A percentile compares a stretch with the other conserved stretches of the same genome.
Evolutionary conservation across 1,140 invertebrate species (phyloP).

Genomic region (Meloidogyne hapla): DNA sequence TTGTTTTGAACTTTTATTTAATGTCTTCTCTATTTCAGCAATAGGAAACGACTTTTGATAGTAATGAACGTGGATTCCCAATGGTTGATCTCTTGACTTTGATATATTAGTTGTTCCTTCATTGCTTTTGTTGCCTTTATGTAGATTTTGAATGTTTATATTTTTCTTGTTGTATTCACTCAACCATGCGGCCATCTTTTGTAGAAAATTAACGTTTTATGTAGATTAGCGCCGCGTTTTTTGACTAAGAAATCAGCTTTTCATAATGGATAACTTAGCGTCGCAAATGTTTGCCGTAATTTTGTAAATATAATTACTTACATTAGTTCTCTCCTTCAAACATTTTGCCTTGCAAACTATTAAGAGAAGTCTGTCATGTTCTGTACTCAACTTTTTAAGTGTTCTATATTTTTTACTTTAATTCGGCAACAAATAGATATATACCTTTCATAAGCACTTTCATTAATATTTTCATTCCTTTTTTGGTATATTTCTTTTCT

Average conservation of each 20-base stretch:
- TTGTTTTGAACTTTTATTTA: slow-evolving; percentile 21
- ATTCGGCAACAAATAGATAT: not conserved
- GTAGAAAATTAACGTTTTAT: not conserved
- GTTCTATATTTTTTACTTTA: slow-evolving; percentile 10
- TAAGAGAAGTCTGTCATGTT: slow-evolving; percentile 46
- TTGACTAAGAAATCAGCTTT: no score
- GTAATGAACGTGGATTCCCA: slow-evolving; percentile 43
- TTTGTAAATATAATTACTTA: slow-evolving; percentile 26
- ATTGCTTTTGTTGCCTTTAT: not conserved
- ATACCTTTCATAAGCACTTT: not conserved
- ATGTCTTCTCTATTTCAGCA: slow-evolving; percentile 18
- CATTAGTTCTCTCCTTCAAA: slow-evolving; percentile 37
- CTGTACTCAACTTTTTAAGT: slow-evolving; percentile 16
- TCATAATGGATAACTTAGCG: no score
- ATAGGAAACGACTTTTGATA: slow-evolving; percentile 25
- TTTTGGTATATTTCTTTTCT: not conserved
- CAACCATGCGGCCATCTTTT: slow-evolving; percentile 45
- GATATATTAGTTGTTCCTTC: not conserved
- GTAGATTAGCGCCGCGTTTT: no score
- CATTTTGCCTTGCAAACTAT: slow-evolving; percentile 40
- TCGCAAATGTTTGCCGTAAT: not conserved
- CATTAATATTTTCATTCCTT: not conserved
- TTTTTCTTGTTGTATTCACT: slow-evolving; percentile 35
- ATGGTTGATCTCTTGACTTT: slow-evolving; percentile 11
- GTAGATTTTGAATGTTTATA: slow-evolving; percentile 27